A percentile compares a stretch with the other conserved stretches of the same genome.
Evolutionary conservation across 2,797 vertebrate genomes (phyloP).

Genomic region (Triplophysa yarkandensis): DNA sequence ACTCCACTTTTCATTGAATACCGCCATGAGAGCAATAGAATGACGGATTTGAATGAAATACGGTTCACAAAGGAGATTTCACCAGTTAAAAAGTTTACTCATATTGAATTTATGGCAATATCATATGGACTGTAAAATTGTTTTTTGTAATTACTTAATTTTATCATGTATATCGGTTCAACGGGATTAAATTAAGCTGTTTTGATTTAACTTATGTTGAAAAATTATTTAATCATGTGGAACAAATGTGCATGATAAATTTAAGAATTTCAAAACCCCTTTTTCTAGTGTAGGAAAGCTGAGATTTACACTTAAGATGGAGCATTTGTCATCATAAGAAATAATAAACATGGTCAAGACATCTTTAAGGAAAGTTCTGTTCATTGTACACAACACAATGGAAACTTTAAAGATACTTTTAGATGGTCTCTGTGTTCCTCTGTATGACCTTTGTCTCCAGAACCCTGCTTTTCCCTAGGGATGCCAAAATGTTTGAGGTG

Average conservation of each 20-base stretch:
- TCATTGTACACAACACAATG: too few species aligned
- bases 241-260: too few species aligned
- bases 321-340: neutral
- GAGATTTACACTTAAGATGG: neutral
- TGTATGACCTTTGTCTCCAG: constrained; percentile 14
- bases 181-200: too few species aligned
- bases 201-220: too few species aligned
- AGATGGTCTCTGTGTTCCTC: neutral
- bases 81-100: neutral
- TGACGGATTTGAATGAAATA: constrained; percentile 21
- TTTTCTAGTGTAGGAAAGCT: neutral
- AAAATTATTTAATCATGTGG: too few species aligned
- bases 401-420: neutral
- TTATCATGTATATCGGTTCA: too few species aligned
- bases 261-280: too few species aligned
- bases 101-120: neutral
- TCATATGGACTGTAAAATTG: too few species aligned
- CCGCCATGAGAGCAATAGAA: constrained; percentile 16
- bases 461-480: neutral
- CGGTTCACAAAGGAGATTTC: constrained; percentile 1
- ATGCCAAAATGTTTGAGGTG: neutral
- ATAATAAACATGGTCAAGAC: neutral
- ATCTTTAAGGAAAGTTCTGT: too few species aligned
- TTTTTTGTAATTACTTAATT: too few species aligned
- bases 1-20: constrained; percentile 14